These are phyloP conservation scores for Myrmecophaga tridactyla DNA, from an alignment of 2,113 vertebrate species.

Conservation along the genomic window DNA sequence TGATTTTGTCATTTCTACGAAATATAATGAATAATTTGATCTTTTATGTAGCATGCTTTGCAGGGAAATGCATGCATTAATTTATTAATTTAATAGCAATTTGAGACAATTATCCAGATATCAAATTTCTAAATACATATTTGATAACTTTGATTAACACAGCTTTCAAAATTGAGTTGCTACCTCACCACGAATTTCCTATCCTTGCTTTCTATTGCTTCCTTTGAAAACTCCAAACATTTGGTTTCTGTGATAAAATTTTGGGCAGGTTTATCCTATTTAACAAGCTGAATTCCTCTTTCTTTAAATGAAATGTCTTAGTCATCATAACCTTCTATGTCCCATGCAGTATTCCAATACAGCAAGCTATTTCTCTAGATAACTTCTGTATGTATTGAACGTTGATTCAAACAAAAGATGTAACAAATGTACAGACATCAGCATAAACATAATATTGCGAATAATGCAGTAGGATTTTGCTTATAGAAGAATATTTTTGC, in stretches of 20 bases:
- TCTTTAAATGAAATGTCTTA: neutral
- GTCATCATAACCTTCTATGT: neutral
- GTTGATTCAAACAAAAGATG: neutral
- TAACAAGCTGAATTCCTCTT: neutral
- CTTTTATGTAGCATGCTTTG: neutral
- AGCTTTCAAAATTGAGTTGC: neutral
- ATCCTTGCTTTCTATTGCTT: neutral
- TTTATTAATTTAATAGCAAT: neutral
- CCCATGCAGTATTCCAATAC: neutral
- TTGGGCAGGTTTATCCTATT: neutral
- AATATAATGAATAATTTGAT: neutral
- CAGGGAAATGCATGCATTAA: neutral
- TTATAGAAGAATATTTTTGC: neutral
- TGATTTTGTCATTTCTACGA: neutral
- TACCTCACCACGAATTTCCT: neutral
- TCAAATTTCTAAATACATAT: neutral
- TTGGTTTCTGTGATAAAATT: neutral
- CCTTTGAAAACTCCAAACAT: neutral
- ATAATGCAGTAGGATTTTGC: neutral
- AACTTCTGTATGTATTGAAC: neutral
- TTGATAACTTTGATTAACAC: neutral
- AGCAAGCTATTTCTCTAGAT: neutral
- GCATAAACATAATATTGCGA: neutral
- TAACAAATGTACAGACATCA: neutral
- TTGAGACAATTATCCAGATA: neutral